These are phyloP conservation scores for Octonoba sinensis DNA, from an alignment of 2,888 invertebrate species.

Conservation along the genomic window DNA sequence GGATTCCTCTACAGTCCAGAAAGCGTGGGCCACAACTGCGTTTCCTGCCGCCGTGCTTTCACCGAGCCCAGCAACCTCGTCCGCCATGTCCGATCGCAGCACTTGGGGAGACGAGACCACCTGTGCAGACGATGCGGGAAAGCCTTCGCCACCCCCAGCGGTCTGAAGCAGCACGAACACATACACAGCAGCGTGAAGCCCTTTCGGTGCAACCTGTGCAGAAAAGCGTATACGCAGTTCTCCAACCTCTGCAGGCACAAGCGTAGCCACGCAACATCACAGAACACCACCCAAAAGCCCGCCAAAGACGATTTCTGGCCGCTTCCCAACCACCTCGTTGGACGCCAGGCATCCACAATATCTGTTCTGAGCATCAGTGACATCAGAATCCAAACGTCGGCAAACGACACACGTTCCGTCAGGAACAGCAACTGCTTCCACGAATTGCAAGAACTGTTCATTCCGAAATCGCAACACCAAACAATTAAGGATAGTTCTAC, in stretches of 20 bases:
- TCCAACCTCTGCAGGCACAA: conserved; percentile 99
- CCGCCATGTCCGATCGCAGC: conserved; percentile 94
- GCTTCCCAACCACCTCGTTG: not conserved
- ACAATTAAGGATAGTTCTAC: not conserved
- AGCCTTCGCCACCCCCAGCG: conserved; percentile 97
- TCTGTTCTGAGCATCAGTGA: no score
- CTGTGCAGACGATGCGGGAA: conserved; percentile 98
- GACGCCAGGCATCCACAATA: not conserved
- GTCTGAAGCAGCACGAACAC: conserved; percentile 98
- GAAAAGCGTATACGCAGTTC: conserved; percentile 98
- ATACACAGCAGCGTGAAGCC: conserved; percentile 99
- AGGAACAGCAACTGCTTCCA: not conserved
- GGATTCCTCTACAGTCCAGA: not conserved
- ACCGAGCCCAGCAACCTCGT: conserved; percentile 96
- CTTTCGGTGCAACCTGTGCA: conserved; percentile 88
- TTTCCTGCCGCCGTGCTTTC: conserved; percentile 87
- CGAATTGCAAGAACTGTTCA: no score
- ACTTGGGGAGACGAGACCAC: conserved; percentile 95
- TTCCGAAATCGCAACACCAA: no score
- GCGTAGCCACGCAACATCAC: conserved; percentile 97
- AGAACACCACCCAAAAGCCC: conserved; percentile 90
- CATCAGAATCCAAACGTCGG: no score
- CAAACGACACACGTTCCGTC: not conserved
- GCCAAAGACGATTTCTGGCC: conserved; percentile 79
- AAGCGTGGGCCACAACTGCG: conserved; percentile 75